Conservation (phyloP, 1,140 invertebrate genomes). For the Antheraea mylitta region DNA sequence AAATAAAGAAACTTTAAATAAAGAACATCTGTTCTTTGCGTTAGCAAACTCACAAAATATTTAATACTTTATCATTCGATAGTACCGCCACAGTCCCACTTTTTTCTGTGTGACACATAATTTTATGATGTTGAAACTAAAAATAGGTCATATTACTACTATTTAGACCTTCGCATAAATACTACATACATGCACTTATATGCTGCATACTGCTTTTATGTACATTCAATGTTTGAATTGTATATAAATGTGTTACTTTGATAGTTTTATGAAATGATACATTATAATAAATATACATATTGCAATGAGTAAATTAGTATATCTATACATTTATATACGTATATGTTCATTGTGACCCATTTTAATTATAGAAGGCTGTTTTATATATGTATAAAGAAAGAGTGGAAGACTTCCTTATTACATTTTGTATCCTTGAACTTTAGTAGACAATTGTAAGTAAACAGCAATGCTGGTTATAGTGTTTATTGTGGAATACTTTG, state of each 20-base stretch:
- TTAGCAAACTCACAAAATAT: neutral
- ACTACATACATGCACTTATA: neutral
- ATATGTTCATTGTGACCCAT: too few species aligned
- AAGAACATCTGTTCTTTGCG: neutral
- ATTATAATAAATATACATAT: too few species aligned
- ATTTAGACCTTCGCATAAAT: neutral
- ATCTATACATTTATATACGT: too few species aligned
- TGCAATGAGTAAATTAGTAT: too few species aligned
- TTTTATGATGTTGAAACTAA: neutral
- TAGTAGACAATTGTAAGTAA: constrained; percentile 25
- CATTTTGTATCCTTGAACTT: constrained; percentile 27
- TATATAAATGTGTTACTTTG: too few species aligned
- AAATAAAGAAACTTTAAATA: too few species aligned
- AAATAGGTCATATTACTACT: neutral
- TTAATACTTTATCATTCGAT: neutral
- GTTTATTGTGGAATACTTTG: constrained; percentile 67
- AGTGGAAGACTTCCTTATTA: too few species aligned
- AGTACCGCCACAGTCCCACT: neutral
- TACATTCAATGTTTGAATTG: too few species aligned
- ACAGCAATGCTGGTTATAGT: constrained; percentile 48
- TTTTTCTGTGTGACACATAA: neutral
- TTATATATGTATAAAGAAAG: neutral
- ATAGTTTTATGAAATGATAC: too few species aligned
- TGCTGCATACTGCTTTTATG: too few species aligned
- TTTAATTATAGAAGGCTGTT: neutral